These are phyloP conservation scores for Cirrhinus mrigala DNA, from an alignment of 2,797 vertebrate species.

Conservation along the genomic window DNA sequence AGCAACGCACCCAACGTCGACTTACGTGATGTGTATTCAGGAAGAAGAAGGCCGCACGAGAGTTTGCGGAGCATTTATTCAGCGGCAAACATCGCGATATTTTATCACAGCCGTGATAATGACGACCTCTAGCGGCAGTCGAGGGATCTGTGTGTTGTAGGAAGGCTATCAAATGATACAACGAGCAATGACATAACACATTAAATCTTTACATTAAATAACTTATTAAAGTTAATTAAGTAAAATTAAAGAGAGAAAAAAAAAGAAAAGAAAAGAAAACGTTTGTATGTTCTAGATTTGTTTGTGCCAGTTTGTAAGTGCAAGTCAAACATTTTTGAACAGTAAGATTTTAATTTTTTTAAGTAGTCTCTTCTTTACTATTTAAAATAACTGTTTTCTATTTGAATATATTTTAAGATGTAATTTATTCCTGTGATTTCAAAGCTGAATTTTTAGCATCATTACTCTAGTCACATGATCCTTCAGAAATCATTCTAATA, in stretches of 20 bases:
- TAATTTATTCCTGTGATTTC: too few species aligned
- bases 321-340: too few species aligned
- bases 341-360: too few species aligned
- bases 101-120: neutral
- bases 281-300: neutral
- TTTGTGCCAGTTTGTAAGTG: neutral
- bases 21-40: slow-evolving; percentile 83
- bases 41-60: slow-evolving; percentile 73
- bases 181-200: neutral
- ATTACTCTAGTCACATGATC: too few species aligned
- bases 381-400: too few species aligned
- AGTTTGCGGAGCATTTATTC: slow-evolving; percentile 60
- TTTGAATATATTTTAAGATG: too few species aligned
- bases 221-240: neutral
- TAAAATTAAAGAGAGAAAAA: neutral
- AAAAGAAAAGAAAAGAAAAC: too few species aligned
- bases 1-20: fast-evolving
- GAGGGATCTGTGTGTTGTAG: neutral
- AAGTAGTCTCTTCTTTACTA: too few species aligned
- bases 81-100: slow-evolving; percentile 72
- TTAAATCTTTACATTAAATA: neutral
- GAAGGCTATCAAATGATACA: neutral
- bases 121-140: neutral
- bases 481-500: too few species aligned
- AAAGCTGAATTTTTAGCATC: too few species aligned